phyloP scores from a whole-genome alignment of 2,888 invertebrate species.

The Phlogophora meticulosa region DNA sequence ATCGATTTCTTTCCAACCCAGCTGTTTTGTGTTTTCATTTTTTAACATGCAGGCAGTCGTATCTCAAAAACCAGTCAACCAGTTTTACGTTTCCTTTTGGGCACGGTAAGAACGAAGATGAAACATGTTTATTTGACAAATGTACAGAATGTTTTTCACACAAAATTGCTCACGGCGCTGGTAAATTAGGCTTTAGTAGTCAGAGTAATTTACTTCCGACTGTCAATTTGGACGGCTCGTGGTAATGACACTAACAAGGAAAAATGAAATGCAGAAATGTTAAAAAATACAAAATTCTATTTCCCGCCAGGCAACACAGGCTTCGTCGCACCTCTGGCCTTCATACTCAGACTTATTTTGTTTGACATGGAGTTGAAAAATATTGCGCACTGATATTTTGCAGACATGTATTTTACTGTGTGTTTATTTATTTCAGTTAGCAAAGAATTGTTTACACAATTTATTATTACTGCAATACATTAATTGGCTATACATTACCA shows the following conservation, averaged over 20 bases:
- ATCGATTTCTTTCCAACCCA: neutral
- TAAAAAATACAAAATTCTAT: slow-evolving; percentile 22
- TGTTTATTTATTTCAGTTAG: too few species aligned
- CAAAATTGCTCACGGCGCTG: neutral
- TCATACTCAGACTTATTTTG: slow-evolving; percentile 13
- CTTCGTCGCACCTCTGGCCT: neutral
- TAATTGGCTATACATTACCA: too few species aligned
- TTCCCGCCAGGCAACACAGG: neutral
- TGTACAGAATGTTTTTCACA: slow-evolving; percentile 10
- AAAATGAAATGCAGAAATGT: slow-evolving; percentile 40
- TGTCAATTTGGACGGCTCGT: slow-evolving; percentile 38
- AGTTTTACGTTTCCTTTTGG: neutral
- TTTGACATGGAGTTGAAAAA: neutral
- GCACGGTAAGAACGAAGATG: neutral
- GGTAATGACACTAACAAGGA: slow-evolving; percentile 41
- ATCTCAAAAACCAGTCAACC: neutral
- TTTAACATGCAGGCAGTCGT: neutral
- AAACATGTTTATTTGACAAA: slow-evolving; percentile 34
- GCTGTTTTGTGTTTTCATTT: neutral
- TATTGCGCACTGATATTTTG: neutral
- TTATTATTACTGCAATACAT: too few species aligned
- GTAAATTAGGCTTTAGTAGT: slow-evolving; percentile 38
- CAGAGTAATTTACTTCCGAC: slow-evolving; percentile 31
- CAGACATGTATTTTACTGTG: too few species aligned
- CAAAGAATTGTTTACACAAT: too few species aligned